phyloP scores from a whole-genome alignment of 2,888 invertebrate genomes.

The Machimus rusticus region DNA sequence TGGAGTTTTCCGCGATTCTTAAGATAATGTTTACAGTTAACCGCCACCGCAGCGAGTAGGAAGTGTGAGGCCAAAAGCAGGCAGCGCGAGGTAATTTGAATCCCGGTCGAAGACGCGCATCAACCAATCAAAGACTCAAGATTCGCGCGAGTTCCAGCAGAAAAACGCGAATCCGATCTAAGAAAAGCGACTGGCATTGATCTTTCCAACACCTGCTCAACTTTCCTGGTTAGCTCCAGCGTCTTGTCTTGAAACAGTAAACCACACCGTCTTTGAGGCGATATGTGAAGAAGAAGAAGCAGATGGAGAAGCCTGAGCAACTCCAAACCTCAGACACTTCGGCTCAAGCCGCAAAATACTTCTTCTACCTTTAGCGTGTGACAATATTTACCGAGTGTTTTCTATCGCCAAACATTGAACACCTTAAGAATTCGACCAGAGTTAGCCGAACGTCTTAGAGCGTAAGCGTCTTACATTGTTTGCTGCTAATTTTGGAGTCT shows the following conservation, averaged over 20 bases:
- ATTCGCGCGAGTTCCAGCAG: background rate
- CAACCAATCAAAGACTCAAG: background rate
- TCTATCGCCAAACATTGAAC: background rate
- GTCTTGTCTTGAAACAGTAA: background rate
- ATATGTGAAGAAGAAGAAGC: background rate
- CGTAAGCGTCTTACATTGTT: background rate
- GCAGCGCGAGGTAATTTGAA: background rate
- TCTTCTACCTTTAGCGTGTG: background rate
- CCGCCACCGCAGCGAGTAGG: slow-evolving; percentile 18
- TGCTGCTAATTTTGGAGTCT: background rate
- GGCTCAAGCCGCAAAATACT: background rate
- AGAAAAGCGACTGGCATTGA: background rate
- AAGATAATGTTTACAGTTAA: background rate
- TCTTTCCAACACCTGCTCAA: background rate
- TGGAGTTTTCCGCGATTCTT: background rate
- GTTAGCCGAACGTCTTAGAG: background rate
- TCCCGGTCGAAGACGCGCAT: background rate
- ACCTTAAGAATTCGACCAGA: background rate
- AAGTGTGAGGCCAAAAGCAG: slow-evolving; percentile 23
- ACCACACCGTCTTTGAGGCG: background rate
- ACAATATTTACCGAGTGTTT: background rate
- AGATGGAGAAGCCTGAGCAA: background rate
- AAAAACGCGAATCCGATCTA: background rate
- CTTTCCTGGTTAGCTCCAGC: background rate
- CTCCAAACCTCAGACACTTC: background rate